Percentiles rank a stretch among this genome's conserved stretches.
Conservation (phyloP, 2,888 invertebrate genomes). For the Habroteleia sp. region DNA sequence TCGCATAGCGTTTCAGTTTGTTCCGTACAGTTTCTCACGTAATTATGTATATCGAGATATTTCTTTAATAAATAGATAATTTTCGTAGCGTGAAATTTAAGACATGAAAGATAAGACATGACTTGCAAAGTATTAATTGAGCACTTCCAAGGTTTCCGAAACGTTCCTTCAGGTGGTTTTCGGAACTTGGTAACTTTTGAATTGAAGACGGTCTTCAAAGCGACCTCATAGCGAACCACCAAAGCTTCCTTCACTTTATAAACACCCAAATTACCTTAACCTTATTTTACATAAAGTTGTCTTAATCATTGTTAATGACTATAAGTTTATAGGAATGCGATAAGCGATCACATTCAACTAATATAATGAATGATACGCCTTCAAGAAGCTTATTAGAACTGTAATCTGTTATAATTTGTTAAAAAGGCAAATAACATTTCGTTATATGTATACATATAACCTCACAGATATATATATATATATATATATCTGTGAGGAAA, state of each 20-base stretch:
- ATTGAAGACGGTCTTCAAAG: slow-evolving; percentile 56
- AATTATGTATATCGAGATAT: slow-evolving; percentile 35
- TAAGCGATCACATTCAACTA: too few relatives aligned
- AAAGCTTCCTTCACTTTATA: slow-evolving; percentile 34
- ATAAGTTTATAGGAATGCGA: slow-evolving; percentile 16
- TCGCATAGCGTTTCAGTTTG: slow-evolving; percentile 21
- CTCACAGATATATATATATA: too few relatives aligned
- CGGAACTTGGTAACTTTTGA: slow-evolving; percentile 64
- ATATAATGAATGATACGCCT: too few relatives aligned
- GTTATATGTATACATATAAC: too few relatives aligned
- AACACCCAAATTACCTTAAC: slow-evolving; percentile 42
- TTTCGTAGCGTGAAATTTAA: slow-evolving; percentile 56
- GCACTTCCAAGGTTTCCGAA: slow-evolving; percentile 66
- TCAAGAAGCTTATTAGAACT: too few relatives aligned
- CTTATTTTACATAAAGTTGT: slow-evolving; percentile 34
- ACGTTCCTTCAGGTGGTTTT: slow-evolving; percentile 59
- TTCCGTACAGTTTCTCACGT: slow-evolving; percentile 15
- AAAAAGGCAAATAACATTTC: too few relatives aligned
- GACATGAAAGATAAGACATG: slow-evolving; percentile 64
- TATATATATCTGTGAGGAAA: too few relatives aligned
- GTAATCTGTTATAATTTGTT: too few relatives aligned
- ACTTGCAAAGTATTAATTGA: slow-evolving; percentile 70
- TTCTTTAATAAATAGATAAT: slow-evolving; percentile 52
- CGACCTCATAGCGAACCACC: slow-evolving; percentile 30
- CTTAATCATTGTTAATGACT: slow-evolving; percentile 19